Base-by-base conservation (phyloP, 2,113 vertebrate genomes). In the Hoplias malabaricus region DNA sequence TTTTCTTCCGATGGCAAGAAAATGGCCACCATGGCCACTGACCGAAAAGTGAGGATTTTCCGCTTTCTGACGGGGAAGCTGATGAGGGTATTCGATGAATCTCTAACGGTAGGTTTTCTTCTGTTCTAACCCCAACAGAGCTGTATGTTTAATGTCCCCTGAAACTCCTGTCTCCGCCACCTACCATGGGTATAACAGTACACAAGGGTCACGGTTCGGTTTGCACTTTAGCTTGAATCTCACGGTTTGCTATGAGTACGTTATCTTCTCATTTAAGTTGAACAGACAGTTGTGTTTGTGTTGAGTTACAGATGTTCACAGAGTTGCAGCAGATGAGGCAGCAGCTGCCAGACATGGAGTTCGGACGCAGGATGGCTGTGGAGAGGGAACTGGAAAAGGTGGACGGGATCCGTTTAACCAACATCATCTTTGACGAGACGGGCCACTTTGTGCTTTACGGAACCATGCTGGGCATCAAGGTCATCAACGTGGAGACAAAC, bases 341-440 rank as follows among this genome's bases (percentile, higher is more conserved):
- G 75, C 98, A 99, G 67, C 92, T 99, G n/a, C 98, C 98, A 3
- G 96, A 99, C 87, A 98, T 99, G 98, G 98, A 99, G 88, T 99
- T 99, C 78, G 98, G 97, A 21, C 91, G 96, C 50, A 92, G 97
- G 65, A 99, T 99, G 96, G 97, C 98, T 8, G 95, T 96, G 82
- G 97, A 99, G 84, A 89, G 97, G 74, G 97, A 99, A 69, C 86
- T 99, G 84, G 98, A 99, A 88, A 99, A 99, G 84, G 94, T 98
- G 87, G 96, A 99, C 66, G 96, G 94, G 33, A 95, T 98, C 66
- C 93, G 96, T 38, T 90, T 98, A 81, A 93, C 96, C 56, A 99
- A 96, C 80, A 95, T 99, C 63, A 92, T 98, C 90, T 99, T 98
- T 83, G 98, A 99, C 75, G 97, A 99, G 92, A 99, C 98, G 1